These are phyloP conservation scores for Orgyia antiqua DNA, from an alignment of 2,888 invertebrate genomes.

Conservation along the genomic window DNA sequence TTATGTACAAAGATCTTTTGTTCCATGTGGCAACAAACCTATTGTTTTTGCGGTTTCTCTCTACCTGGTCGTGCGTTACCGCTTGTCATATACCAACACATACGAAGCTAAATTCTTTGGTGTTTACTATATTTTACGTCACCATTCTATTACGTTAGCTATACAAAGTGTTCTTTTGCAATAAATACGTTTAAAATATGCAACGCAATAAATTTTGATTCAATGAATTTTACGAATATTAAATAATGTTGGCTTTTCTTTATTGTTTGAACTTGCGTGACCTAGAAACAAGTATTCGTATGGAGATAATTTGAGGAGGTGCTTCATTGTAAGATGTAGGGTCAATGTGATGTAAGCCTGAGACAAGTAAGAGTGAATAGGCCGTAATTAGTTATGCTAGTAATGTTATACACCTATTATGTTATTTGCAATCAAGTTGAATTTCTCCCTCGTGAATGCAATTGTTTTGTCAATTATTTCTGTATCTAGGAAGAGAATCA, in stretches of 20 bases:
- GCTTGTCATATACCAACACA: conserved; percentile 9
- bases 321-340: conserved; percentile 7
- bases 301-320: conserved; percentile 8
- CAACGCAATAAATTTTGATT: conserved; percentile 27
- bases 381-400: no score
- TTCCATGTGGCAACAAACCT: conserved; percentile 13
- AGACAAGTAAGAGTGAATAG: no score
- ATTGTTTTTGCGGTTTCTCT: conserved; percentile 36
- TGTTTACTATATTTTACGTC: conserved; percentile 10
- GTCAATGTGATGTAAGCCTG: conserved; percentile 3
- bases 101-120: neutral
- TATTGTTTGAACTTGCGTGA: conserved; percentile 19
- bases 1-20: conserved; percentile 19
- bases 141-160: conserved; percentile 23
- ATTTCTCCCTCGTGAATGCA: no score
- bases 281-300: conserved; percentile 18
- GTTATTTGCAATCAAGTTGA: no score
- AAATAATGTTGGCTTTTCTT: conserved; percentile 20
- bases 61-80: conserved; percentile 30
- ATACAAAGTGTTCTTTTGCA: conserved; percentile 32
- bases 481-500: no score
- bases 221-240: conserved; percentile 21
- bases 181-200: conserved; percentile 22
- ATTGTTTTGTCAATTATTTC: no score
- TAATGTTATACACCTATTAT: no score